Percentiles rank a stretch among this genome's conserved stretches.
These are phyloP conservation scores for Gorsachius goisagi DNA, from an alignment of 2,113 vertebrate genomes.

Conservation along the genomic window DNA sequence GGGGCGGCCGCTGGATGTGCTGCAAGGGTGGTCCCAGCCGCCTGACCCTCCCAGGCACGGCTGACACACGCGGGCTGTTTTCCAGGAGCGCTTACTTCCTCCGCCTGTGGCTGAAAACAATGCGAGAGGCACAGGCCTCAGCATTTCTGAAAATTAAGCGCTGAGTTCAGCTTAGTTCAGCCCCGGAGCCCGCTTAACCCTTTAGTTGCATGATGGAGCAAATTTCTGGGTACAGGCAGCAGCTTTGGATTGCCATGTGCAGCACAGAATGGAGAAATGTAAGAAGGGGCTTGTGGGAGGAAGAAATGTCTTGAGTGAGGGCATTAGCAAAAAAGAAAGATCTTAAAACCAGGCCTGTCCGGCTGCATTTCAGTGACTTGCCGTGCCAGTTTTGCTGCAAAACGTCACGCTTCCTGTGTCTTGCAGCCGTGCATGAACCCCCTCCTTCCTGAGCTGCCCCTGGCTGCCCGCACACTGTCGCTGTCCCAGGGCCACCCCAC, in stretches of 20 bases:
- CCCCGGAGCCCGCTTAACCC: neutral
- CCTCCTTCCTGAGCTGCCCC: neutral
- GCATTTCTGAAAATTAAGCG: slow-evolving; percentile 19
- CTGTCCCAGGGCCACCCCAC: neutral
- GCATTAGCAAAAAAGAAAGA: accelerated
- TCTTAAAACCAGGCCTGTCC: neutral
- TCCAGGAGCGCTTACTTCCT: neutral
- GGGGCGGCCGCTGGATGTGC: neutral
- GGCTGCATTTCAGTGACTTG: neutral
- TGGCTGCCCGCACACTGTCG: neutral
- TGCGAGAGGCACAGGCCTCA: neutral
- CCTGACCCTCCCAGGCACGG: accelerated
- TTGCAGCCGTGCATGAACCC: neutral
- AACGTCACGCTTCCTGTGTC: neutral
- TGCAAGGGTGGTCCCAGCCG: neutral
- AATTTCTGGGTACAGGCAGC: accelerated
- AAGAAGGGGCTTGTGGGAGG: neutral
- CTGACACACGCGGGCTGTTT: neutral
- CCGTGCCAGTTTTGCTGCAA: neutral
- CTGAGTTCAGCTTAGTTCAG: slow-evolving; percentile 54
- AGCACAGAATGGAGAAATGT: neutral
- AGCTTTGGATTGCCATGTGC: accelerated
- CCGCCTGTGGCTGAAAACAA: slow-evolving; percentile 25
- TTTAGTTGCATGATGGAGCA: neutral
- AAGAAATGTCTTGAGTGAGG: neutral